These are phyloP conservation scores for Diplodus sargus DNA, from an alignment of 2,797 vertebrate species.

Conservation along the genomic window DNA sequence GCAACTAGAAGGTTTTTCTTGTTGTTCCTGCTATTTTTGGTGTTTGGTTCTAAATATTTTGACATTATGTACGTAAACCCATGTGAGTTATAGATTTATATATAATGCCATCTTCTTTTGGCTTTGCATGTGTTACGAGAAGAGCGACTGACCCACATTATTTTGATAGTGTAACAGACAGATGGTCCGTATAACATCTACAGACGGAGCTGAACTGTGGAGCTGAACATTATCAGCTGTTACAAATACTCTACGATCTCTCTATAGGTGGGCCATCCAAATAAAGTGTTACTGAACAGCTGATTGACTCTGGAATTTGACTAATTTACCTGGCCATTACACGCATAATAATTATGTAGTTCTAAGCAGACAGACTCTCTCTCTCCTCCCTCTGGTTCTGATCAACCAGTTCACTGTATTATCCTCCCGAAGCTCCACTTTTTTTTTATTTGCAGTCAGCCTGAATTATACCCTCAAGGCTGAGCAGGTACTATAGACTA, in stretches of 20 bases:
- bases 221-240: too few species aligned
- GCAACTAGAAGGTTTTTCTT: background rate
- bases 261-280: too few species aligned
- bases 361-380: background rate
- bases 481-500: constrained; percentile 35
- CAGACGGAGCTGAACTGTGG: too few species aligned
- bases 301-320: background rate
- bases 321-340: background rate
- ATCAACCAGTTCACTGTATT: constrained; percentile 25
- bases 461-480: constrained; percentile 43
- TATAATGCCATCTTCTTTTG: background rate
- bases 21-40: too few species aligned
- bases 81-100: too few species aligned
- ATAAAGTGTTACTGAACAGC: background rate
- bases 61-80: too few species aligned
- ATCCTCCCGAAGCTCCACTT: constrained; percentile 8
- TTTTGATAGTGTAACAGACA: too few species aligned
- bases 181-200: too few species aligned
- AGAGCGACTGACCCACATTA: too few species aligned
- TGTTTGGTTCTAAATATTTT: background rate
- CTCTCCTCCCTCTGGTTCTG: background rate
- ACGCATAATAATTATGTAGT: background rate
- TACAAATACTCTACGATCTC: too few species aligned
- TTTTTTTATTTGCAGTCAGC: constrained; percentile 33
- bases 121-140: background rate